Conservation (phyloP, 2,113 vertebrate genomes). For the Hyaena hyaena region DNA sequence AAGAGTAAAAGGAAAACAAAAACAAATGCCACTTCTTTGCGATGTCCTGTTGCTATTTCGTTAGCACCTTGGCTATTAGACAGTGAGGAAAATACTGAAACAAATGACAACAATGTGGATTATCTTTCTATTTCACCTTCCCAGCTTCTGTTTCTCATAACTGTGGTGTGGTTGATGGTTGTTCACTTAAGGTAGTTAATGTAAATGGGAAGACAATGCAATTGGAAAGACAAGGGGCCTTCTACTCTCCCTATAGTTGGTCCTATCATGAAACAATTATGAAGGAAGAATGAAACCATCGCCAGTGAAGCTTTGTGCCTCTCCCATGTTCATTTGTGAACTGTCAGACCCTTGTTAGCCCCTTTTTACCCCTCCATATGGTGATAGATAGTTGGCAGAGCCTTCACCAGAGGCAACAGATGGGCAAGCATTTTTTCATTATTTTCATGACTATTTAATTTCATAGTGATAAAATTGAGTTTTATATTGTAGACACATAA, state of each 20-base stretch:
- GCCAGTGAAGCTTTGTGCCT: background rate
- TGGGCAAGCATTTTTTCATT: conserved; percentile 51
- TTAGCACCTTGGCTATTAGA: background rate
- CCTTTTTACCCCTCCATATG: conserved; percentile 42
- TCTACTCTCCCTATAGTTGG: background rate
- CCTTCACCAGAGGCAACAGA: conserved; percentile 60
- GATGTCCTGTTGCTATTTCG: background rate
- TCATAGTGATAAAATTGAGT: background rate
- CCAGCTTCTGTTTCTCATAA: background rate
- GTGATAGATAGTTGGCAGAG: conserved; percentile 27
- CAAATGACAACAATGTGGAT: background rate
- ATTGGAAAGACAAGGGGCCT: background rate
- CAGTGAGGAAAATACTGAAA: background rate
- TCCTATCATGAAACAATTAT: background rate
- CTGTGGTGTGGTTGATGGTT: background rate
- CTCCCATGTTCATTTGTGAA: conserved; percentile 59
- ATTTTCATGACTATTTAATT: conserved; percentile 63
- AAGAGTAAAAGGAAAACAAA: background rate
- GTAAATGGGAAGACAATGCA: background rate
- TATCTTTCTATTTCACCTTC: background rate
- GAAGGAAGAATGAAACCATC: conserved; percentile 33
- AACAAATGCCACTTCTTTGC: background rate
- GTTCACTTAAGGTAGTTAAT: conserved; percentile 35
- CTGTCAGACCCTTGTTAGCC: conserved; percentile 58
- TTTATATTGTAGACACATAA: background rate